These are phyloP conservation scores for Drosophila oshimai DNA, from an alignment of 1,140 invertebrate species.

Conservation along the genomic window DNA sequence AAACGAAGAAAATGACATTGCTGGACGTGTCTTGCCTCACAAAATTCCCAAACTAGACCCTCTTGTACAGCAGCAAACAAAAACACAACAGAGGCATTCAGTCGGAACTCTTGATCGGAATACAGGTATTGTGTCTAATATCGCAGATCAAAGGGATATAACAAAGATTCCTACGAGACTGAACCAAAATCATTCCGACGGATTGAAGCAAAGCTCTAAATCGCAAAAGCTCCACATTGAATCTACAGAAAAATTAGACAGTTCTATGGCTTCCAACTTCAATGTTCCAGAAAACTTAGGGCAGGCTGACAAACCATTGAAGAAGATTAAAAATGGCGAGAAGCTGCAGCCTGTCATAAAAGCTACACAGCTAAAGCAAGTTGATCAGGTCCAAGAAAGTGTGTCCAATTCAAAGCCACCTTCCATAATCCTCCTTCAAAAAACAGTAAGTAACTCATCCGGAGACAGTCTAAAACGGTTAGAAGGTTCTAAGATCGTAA, in stretches of 20 bases:
- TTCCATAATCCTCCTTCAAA: background rate
- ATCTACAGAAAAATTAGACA: background rate
- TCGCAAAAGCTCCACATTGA: background rate
- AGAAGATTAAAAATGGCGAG: background rate
- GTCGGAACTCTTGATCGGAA: background rate
- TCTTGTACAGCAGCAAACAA: background rate
- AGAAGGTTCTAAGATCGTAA: background rate
- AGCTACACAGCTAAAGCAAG: background rate
- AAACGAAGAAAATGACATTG: background rate
- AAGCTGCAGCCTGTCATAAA: background rate
- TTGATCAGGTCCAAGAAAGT: background rate
- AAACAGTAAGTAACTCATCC: too few species aligned
- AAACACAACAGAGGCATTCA: background rate
- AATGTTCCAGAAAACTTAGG: background rate
- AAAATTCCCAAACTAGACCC: conserved; percentile 26
- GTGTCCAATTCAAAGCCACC: background rate
- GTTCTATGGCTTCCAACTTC: background rate
- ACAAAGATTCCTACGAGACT: background rate
- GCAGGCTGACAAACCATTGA: background rate
- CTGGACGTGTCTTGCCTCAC: background rate
- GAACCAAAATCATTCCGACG: too few species aligned
- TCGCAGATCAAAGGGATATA: background rate
- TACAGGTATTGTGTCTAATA: too few species aligned
- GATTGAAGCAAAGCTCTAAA: background rate
- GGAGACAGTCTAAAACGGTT: background rate